Percentiles rank a stretch among this genome's conserved stretches.
Conservation (phyloP, 2,888 invertebrate genomes). For the Synanthedon myopaeformis region DNA sequence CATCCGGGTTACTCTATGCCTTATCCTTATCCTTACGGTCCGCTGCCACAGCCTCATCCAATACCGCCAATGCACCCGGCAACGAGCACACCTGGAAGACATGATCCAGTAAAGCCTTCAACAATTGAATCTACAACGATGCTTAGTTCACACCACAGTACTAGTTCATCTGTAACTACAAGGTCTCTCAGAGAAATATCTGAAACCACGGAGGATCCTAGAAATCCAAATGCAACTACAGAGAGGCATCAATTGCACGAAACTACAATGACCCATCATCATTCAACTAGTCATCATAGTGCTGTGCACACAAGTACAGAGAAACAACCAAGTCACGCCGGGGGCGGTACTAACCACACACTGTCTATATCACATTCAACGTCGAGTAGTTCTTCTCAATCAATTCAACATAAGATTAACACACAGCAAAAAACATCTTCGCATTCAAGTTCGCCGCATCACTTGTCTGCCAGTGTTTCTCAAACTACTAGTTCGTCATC, state of each 20-base stretch:
- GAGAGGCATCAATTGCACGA: slow-evolving; percentile 75
- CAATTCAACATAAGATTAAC: slow-evolving; percentile 73
- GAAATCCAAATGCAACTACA: slow-evolving; percentile 56
- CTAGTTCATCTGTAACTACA: slow-evolving; percentile 78
- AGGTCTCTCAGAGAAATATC: slow-evolving; percentile 73
- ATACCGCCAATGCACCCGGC: slow-evolving; percentile 75
- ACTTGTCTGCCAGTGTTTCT: slow-evolving; percentile 67
- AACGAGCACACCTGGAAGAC: slow-evolving; percentile 53
- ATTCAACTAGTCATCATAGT: slow-evolving; percentile 74
- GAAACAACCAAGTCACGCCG: slow-evolving; percentile 68
- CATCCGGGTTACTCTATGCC: slow-evolving; percentile 79
- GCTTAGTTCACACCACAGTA: slow-evolving; percentile 78
- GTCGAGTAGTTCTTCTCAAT: slow-evolving; percentile 75
- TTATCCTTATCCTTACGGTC: slow-evolving; percentile 79
- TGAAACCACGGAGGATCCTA: slow-evolving; percentile 59
- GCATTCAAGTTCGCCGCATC: slow-evolving; percentile 63
- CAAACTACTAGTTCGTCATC: slow-evolving; percentile 65
- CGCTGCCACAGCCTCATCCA: slow-evolving; percentile 80
- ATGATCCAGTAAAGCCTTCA: slow-evolving; percentile 61
- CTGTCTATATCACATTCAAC: slow-evolving; percentile 77
- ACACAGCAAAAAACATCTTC: slow-evolving; percentile 60
- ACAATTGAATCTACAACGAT: slow-evolving; percentile 76
- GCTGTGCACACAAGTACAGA: slow-evolving; percentile 75
- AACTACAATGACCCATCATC: slow-evolving; percentile 75
- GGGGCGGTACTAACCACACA: slow-evolving; percentile 67